Conservation (phyloP, 2,888 invertebrate species). For the Cerastis leucographa region DNA sequence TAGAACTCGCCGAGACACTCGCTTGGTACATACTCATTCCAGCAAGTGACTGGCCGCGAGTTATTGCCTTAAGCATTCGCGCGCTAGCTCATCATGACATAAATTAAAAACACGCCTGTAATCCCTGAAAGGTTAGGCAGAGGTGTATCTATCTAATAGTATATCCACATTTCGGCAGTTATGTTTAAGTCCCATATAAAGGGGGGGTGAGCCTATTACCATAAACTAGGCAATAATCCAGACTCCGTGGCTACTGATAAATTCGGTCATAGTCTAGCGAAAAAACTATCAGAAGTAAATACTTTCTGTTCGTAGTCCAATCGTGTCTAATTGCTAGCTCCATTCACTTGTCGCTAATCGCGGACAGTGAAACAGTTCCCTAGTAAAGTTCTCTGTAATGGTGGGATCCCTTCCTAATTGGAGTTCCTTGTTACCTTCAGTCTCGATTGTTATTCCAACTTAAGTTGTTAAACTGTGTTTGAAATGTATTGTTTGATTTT, state of each 20-base stretch:
- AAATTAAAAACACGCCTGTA: too few relatives aligned
- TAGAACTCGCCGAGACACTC: neutral
- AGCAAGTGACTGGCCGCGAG: neutral
- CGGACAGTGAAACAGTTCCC: constrained; percentile 9
- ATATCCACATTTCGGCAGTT: too few relatives aligned
- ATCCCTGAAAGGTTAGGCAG: too few relatives aligned
- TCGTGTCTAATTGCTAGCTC: neutral
- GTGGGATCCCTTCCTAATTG: constrained; percentile 49
- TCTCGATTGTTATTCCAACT: constrained; percentile 32
- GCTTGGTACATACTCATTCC: too few relatives aligned
- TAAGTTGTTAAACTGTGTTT: constrained; percentile 18
- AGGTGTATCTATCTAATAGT: too few relatives aligned
- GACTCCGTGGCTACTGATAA: too few relatives aligned
- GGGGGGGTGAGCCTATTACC: too few relatives aligned
- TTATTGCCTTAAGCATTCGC: neutral
- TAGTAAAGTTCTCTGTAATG: constrained; percentile 33
- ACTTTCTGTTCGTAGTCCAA: neutral
- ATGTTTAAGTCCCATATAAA: too few relatives aligned
- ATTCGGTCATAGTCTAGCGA: neutral
- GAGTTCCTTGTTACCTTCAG: constrained; percentile 35
- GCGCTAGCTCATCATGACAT: neutral
- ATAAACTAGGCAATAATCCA: too few relatives aligned
- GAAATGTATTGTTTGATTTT: constrained; percentile 33
- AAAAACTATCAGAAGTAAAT: neutral
- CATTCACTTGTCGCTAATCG: neutral